Evolutionary conservation across 2,888 invertebrate genomes (phyloP).

Genomic region (Epirrhoe alternata): DNA sequence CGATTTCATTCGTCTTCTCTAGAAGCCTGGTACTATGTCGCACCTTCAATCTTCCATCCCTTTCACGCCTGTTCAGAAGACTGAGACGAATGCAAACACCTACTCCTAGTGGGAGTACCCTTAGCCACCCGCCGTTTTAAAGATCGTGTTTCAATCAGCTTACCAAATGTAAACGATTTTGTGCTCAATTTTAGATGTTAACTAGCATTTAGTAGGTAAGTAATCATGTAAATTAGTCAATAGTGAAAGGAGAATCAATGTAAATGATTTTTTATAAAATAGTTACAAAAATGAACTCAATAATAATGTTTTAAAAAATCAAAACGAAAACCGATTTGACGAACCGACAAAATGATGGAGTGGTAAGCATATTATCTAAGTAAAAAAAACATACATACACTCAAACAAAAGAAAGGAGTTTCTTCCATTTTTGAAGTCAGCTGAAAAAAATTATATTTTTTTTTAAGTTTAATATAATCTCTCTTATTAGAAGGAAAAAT

Average conservation of each 20-base stretch:
- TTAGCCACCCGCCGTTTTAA: conserved; percentile 61
- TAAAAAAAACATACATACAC: too few relatives aligned
- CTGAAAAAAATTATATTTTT: too few relatives aligned
- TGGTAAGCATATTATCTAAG: too few relatives aligned
- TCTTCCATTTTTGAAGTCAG: too few relatives aligned
- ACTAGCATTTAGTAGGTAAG: conserved; percentile 21
- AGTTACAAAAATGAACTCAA: too few relatives aligned
- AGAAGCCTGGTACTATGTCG: conserved; percentile 51
- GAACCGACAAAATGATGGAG: too few relatives aligned
- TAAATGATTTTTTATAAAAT: too few relatives aligned
- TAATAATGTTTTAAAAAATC: too few relatives aligned
- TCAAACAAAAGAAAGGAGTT: too few relatives aligned
- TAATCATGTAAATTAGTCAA: conserved; percentile 23
- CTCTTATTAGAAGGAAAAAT: not conserved
- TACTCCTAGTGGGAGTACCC: conserved; percentile 64
- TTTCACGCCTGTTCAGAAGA: conserved; percentile 45
- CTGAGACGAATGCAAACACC: conserved; percentile 54
- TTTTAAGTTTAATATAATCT: not conserved
- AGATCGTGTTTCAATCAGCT: conserved; percentile 76
- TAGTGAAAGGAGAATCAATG: too few relatives aligned
- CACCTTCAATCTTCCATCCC: conserved; percentile 51
- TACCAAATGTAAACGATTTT: conserved; percentile 31
- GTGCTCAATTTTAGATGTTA: conserved; percentile 26
- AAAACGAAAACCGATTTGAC: too few relatives aligned
- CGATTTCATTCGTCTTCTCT: conserved; percentile 39